phyloP scores from a whole-genome alignment of 2,113 vertebrate genomes.

The Lepus europaeus region DNA sequence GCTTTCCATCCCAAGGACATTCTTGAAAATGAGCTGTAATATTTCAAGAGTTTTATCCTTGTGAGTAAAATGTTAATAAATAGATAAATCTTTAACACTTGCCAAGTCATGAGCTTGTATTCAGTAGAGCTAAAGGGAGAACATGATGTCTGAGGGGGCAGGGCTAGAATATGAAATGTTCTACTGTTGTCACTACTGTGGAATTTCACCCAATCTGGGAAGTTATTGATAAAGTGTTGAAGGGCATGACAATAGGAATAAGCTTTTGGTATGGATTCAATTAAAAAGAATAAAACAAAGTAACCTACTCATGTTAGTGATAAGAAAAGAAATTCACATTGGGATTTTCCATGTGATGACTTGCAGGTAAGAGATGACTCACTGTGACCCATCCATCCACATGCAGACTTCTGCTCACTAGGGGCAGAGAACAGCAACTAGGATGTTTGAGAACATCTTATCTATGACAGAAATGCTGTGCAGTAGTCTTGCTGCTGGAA shows the following conservation, averaged over 20 bases:
- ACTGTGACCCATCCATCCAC: neutral
- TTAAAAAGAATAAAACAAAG: slow-evolving; percentile 15
- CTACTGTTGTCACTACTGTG: slow-evolving; percentile 41
- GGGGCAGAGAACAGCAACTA: neutral
- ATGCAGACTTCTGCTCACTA: neutral
- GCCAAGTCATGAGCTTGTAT: slow-evolving; percentile 68
- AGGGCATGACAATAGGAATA: neutral
- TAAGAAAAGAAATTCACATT: neutral
- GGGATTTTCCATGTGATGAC: neutral
- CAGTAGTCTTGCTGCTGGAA: neutral
- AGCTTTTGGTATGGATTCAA: neutral
- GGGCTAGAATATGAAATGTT: slow-evolving; percentile 48
- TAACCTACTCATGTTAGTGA: neutral
- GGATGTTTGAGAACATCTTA: neutral
- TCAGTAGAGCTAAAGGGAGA: slow-evolving; percentile 71
- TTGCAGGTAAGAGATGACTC: neutral
- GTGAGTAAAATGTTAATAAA: slow-evolving; percentile 80
- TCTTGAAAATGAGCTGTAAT: slow-evolving; percentile 80
- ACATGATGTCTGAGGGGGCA: neutral
- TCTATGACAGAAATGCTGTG: neutral
- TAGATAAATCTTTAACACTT: slow-evolving; percentile 80
- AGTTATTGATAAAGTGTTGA: slow-evolving; percentile 47
- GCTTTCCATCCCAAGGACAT: slow-evolving; percentile 75
- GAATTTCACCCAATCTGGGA: neutral
- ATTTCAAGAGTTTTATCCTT: slow-evolving; percentile 79